Base-by-base conservation (phyloP, 2,113 vertebrate species). In the Eclectus roratus region DNA sequence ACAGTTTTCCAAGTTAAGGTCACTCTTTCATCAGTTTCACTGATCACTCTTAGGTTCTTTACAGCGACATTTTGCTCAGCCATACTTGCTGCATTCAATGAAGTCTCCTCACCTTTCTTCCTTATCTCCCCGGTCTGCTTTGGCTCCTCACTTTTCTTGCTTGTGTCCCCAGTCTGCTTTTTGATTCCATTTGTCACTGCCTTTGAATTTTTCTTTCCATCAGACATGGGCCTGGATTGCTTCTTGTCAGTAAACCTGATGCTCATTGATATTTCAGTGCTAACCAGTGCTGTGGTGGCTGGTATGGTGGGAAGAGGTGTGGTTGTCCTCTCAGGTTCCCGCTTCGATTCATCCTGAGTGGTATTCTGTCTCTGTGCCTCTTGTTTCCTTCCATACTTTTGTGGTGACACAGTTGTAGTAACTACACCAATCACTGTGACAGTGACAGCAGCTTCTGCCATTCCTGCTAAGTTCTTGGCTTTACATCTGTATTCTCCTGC, bases 401-500 rank as follows among this genome's bases (percentile, higher is more conserved):
- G 97, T 19, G 98, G 92, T 35, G 96, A 77, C 35, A 69, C 41
- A 4, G 98, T 97, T 61, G 98, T 98, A 13, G 97, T 97, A 35
- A 97, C 92, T n/a, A 86, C 85, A 49, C 99, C 98, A 35, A 98
- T 98, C 74, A 99, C 97, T 2, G 97, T 98, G 71, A 99, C 85
- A 7, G 98, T 98, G 77, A 99, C 98, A 83, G 97, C 98, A 60
- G 98, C 99, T 96, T 98, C 98, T 19, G 98, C 98, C 33, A 93
- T 97, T 35, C 99, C 99, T 6, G 99, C 99, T 88, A 99, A 94
- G 78, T 99, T 99, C 96, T 98, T 99, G 56, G 99, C 99, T 90
- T 98, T 99, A 94, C 99, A 99, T 53, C 97, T 98, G 97, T 99
- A 99, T 96, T 99, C 97, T 33, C 99, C 99, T 16, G 99, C 98